Base-by-base conservation (phyloP, 2,888 invertebrate species). In the Oeneis ivallda region DNA sequence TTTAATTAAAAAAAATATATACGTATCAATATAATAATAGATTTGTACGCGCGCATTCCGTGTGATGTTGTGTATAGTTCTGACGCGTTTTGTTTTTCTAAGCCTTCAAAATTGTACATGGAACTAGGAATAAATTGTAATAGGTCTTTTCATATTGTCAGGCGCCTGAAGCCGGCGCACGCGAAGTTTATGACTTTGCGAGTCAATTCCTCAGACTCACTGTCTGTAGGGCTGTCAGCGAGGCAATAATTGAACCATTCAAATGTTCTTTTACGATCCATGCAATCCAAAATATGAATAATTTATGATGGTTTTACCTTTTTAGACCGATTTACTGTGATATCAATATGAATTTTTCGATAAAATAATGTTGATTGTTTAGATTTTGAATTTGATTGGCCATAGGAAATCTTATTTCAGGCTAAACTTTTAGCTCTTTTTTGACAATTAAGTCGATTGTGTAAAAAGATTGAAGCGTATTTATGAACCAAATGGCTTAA, bases 111-210 rank as follows among this genome's bases (percentile, higher is more conserved):
- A 39, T n/a, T n/a, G n/a, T n/a, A n/a, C n/a, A n/a, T n/a, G n/a
- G n/a, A n/a, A n/a, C n/a, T n/a, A n/a, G n/a, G n/a, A n/a, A n/a
- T n/a, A n/a, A n/a, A n/a, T n/a, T 17, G 39, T 39, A 54, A 54
- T 54, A 11, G 54, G 10, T 1, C 32, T 34, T 53, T 53, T 53
- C 52, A 11, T 54, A 15, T 17, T 17, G 54, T 54, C 37, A 37
- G 39, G 39, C 39, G 39, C 11, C 54, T 15, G 11, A 17, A 39
- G 11, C 3, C 17, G 39, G 37, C 54, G 54, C 54, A 11, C 11
- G 54, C 53, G 54, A 17, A 54, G 17, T 54, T 86, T 86, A 85
- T 83, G 83, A 84, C 83, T 86, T 85, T 82, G 83, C 85, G 83
- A 85, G 80, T 78, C 76, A 78, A 84, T 83, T 83, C 81, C 79